phyloP scores from a whole-genome alignment of 2,113 vertebrate species.

The Empidonax alnorum region DNA sequence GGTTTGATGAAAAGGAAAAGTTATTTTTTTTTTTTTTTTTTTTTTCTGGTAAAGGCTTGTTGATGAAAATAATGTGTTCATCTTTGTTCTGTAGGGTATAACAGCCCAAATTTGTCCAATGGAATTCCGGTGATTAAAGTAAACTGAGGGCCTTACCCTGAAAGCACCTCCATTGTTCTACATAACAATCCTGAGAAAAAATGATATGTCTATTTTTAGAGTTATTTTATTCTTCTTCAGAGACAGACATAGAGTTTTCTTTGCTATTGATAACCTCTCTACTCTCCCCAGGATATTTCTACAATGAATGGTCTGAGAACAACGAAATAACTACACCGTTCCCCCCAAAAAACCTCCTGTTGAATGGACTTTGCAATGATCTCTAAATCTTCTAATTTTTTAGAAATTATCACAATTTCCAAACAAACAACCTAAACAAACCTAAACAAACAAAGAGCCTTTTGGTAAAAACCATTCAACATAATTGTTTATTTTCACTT shows the following conservation, averaged over 20 bases:
- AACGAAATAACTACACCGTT: not conserved
- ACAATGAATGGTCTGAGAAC: not conserved
- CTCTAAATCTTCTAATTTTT: not conserved
- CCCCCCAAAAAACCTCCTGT: not conserved
- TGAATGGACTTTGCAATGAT: not conserved
- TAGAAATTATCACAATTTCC: not conserved
- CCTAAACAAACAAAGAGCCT: not conserved
- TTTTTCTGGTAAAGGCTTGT: not conserved
- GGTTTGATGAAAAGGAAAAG: not conserved
- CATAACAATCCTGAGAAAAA: not conserved
- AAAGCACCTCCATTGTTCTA: not conserved
- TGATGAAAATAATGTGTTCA: not conserved
- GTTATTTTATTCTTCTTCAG: not conserved
- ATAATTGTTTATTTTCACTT: not conserved
- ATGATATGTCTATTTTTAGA: not conserved
- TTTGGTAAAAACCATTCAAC: not conserved
- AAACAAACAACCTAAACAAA: not conserved
- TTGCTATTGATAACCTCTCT: not conserved
- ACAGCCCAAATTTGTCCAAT: not conserved
- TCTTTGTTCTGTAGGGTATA: not conserved
- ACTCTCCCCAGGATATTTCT: not conserved
- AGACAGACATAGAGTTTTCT: not conserved
- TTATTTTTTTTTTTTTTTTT: not conserved
- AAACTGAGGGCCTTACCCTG: not conserved
- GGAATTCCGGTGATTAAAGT: not conserved